Evolutionary conservation across 2,888 invertebrate genomes (phyloP).

Genomic region (Arge pagana): DNA sequence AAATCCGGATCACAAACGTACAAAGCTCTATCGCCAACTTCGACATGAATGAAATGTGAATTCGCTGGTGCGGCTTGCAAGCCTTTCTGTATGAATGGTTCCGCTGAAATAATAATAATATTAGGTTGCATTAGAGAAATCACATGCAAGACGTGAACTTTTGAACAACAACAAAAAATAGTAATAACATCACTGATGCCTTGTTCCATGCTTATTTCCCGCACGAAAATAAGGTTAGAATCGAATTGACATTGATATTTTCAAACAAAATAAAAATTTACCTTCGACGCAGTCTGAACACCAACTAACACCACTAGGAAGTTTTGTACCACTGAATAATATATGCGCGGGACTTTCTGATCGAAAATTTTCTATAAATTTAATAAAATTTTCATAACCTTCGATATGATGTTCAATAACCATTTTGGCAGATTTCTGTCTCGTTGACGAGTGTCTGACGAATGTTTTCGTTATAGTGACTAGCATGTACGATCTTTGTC

Average conservation of each 20-base stretch:
- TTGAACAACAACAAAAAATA: not conserved
- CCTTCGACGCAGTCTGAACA: conserved; percentile 87
- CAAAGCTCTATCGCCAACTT: conserved; percentile 77
- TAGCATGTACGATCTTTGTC: conserved; percentile 4
- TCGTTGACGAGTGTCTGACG: not conserved
- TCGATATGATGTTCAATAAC: conserved; percentile 59
- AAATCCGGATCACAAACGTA: conserved; percentile 60
- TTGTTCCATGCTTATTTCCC: conserved; percentile 31
- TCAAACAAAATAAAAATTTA: conserved; percentile 54
- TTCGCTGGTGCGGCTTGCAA: conserved; percentile 66
- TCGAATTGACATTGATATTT: too few relatives aligned
- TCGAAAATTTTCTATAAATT: conserved; percentile 63
- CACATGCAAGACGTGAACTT: too few relatives aligned
- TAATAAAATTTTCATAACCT: conserved; percentile 68
- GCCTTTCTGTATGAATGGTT: conserved; percentile 75
- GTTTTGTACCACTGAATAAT: conserved; percentile 71
- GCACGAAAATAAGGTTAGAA: not conserved
- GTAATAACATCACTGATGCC: too few relatives aligned
- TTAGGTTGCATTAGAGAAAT: too few relatives aligned
- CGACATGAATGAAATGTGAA: conserved; percentile 73
- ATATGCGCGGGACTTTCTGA: conserved; percentile 59
- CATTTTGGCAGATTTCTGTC: conserved; percentile 52
- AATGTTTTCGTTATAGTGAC: not conserved
- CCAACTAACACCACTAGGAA: conserved; percentile 77
- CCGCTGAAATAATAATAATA: conserved; percentile 74